These are phyloP conservation scores for Tiliqua scincoides DNA, from an alignment of 2,113 vertebrate species.

Conservation along the genomic window DNA sequence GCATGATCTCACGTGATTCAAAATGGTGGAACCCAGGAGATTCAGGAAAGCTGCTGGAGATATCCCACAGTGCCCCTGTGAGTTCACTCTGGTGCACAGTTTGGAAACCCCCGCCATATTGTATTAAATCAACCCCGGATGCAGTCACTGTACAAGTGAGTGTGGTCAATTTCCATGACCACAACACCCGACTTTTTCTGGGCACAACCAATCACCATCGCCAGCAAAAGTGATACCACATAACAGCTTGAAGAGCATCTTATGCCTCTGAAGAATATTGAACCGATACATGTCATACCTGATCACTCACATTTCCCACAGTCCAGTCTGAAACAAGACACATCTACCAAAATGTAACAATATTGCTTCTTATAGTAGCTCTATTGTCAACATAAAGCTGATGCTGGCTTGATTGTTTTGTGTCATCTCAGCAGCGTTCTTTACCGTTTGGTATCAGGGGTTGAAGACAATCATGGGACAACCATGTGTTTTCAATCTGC, in stretches of 20 bases:
- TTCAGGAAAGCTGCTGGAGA: too few relatives aligned
- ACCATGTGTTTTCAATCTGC: slow-evolving; percentile 28
- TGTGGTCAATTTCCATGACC: background rate
- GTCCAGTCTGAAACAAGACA: background rate
- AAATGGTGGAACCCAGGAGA: too few relatives aligned
- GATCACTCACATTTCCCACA: background rate
- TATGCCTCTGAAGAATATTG: background rate
- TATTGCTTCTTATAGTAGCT: background rate
- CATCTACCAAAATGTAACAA: background rate
- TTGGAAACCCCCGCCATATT: too few relatives aligned
- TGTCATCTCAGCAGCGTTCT: slow-evolving; percentile 32
- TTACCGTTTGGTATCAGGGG: slow-evolving; percentile 29
- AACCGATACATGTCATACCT: background rate
- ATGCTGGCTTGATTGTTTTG: background rate
- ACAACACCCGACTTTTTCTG: background rate
- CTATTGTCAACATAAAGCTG: background rate
- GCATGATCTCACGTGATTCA: too few relatives aligned
- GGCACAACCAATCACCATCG: background rate
- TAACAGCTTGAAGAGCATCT: background rate
- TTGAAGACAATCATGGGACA: background rate
- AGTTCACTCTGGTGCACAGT: too few relatives aligned
- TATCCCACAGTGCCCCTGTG: too few relatives aligned
- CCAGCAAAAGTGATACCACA: background rate
- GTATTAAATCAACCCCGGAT: too few relatives aligned
- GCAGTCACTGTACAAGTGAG: background rate